phyloP scores from a whole-genome alignment of 2,888 invertebrate genomes.

The Pollenia angustigena region DNA sequence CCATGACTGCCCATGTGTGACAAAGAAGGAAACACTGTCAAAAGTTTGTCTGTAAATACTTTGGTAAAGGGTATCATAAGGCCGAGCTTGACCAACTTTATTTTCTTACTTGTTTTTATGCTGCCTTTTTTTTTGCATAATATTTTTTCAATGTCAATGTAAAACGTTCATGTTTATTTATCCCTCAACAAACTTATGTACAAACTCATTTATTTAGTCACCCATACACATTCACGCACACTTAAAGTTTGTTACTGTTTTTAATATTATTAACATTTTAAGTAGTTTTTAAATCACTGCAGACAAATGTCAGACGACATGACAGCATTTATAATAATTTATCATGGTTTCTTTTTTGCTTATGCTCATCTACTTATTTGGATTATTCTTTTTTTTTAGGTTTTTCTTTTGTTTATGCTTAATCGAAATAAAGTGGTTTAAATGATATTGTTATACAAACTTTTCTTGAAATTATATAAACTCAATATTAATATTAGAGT shows the following conservation, averaged over 20 bases:
- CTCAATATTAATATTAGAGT: too few species aligned
- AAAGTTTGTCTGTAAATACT: too few species aligned
- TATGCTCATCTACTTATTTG: not conserved
- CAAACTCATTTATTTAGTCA: conserved; percentile 40
- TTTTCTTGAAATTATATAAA: too few species aligned
- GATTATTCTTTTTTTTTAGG: not conserved
- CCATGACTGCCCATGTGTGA: too few species aligned
- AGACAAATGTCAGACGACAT: conserved; percentile 82
- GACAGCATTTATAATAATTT: conserved; percentile 80
- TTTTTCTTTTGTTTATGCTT: not conserved
- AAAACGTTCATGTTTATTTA: conserved; percentile 70
- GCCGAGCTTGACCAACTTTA: too few species aligned
- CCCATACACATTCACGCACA: not conserved
- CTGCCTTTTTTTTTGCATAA: conserved; percentile 58
- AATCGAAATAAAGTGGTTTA: not conserved
- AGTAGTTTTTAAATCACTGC: conserved; percentile 84
- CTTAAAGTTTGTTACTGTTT: conserved; percentile 50
- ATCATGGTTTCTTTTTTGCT: conserved; percentile 74
- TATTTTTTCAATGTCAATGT: conserved; percentile 75
- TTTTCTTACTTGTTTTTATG: conserved; percentile 12
- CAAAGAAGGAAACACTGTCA: too few species aligned
- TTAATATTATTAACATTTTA: conserved; percentile 79
- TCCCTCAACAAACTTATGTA: conserved; percentile 55
- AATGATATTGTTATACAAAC: too few species aligned
- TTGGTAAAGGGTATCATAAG: too few species aligned